Evolutionary conservation across 2,888 invertebrate genomes (phyloP).

Genomic region (Osmoderma eremita): DNA sequence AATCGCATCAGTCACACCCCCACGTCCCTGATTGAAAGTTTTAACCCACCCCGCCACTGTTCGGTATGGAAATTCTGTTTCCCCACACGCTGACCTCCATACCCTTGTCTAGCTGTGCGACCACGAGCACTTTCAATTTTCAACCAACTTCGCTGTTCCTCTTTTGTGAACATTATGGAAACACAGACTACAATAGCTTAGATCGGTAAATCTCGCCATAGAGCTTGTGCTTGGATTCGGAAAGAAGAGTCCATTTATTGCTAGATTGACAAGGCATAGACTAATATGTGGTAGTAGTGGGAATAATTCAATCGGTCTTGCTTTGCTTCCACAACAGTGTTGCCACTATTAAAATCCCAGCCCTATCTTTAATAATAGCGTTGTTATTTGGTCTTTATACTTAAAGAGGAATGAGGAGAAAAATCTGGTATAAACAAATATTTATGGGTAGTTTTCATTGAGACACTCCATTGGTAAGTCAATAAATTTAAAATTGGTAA

Average conservation of each 20-base stretch:
- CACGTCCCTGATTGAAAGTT: not conserved
- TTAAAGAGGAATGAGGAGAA: too few species aligned
- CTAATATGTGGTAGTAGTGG: slow-evolving; percentile 4
- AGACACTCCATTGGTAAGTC: too few species aligned
- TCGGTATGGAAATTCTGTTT: slow-evolving; percentile 5
- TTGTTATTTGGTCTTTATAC: too few species aligned
- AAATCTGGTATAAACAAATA: too few species aligned
- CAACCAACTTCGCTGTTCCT: not conserved
- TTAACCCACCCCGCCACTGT: slow-evolving; percentile 6
- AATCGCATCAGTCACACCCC: not conserved
- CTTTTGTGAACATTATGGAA: too few species aligned
- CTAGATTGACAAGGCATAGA: slow-evolving; percentile 2
- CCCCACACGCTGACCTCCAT: not conserved
- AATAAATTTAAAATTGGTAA: too few species aligned
- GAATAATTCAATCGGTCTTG: slow-evolving; percentile 4
- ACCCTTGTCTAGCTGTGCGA: not conserved
- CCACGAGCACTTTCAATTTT: slow-evolving; percentile 5
- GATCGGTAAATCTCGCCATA: not conserved
- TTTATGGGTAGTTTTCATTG: too few species aligned
- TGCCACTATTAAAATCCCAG: not conserved
- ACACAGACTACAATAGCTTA: too few species aligned
- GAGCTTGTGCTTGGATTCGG: not conserved
- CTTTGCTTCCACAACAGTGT: not conserved
- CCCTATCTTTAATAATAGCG: too few species aligned
- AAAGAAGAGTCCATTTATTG: slow-evolving; percentile 15